These are phyloP conservation scores for Drosophila lutescens DNA, from an alignment of 2,888 invertebrate genomes.

Conservation along the genomic window DNA sequence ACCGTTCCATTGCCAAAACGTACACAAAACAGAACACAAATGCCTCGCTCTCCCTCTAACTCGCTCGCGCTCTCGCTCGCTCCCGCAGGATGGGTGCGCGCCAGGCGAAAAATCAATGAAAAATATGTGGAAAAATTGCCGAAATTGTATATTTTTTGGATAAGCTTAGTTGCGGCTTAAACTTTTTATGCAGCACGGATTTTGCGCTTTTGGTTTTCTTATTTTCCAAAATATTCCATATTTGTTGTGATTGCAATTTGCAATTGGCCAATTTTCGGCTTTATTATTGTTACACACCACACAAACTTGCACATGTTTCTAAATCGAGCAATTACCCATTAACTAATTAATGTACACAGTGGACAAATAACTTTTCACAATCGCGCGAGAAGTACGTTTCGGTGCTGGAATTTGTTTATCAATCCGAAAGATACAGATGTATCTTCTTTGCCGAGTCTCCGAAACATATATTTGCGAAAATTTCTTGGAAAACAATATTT, in stretches of 20 bases:
- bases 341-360: conserved; percentile 19
- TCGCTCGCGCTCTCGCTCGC: conserved; percentile 15
- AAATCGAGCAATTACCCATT: conserved; percentile 17
- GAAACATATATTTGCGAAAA: not conserved
- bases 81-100: conserved; percentile 60
- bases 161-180: conserved; percentile 39
- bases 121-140: conserved; percentile 75
- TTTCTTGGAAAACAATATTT: conserved; percentile 6
- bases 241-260: not conserved
- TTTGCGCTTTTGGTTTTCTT: not conserved
- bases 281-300: conserved; percentile 32
- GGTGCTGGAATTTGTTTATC: conserved; percentile 12
- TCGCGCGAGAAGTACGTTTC: conserved; percentile 8
- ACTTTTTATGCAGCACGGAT: conserved; percentile 5
- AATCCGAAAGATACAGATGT: conserved; percentile 2
- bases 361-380: conserved; percentile 13
- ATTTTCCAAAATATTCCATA: not conserved
- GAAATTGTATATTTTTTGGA: conserved; percentile 44
- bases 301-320: conserved; percentile 30
- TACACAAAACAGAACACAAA: conserved; percentile 61
- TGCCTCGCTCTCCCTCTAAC: conserved; percentile 47
- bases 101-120: conserved; percentile 77
- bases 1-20: conserved; percentile 61
- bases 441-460: not conserved
- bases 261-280: conserved; percentile 13